These are phyloP conservation scores for Spinibarbus caldwelli DNA, from an alignment of 2,797 vertebrate genomes.

Conservation along the genomic window DNA sequence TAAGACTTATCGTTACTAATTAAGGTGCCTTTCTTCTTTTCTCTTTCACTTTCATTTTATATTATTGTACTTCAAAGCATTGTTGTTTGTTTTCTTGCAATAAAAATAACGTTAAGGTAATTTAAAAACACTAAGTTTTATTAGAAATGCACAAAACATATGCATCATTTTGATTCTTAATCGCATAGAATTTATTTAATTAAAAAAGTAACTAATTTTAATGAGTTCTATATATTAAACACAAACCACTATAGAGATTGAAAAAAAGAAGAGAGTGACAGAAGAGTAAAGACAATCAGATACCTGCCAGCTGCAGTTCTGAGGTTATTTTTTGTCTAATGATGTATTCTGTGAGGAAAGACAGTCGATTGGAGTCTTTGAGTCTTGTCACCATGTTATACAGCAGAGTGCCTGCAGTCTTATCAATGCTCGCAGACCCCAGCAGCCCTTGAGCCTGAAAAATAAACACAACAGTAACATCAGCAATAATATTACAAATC, in stretches of 20 bases:
- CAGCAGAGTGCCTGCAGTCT: conserved; percentile 84
- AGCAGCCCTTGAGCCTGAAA: conserved; percentile 76
- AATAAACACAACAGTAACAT: background rate
- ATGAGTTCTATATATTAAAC: background rate
- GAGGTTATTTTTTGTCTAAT: conserved; percentile 83
- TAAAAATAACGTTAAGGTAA: background rate
- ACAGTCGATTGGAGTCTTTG: conserved; percentile 81
- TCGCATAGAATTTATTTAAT: background rate
- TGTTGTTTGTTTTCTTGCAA: background rate
- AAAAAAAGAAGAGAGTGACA: too few relatives aligned
- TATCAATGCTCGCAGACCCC: conserved; percentile 80
- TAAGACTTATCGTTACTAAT: background rate
- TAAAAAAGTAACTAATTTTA: background rate
- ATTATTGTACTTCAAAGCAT: background rate
- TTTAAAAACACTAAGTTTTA: background rate
- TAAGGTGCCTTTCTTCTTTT: background rate
- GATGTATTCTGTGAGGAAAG: conserved; percentile 84
- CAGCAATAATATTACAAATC: background rate
- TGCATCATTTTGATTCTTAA: background rate
- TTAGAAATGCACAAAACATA: background rate
- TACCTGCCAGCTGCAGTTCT: conserved; percentile 90
- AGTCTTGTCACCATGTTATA: conserved; percentile 90
- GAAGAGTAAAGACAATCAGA: background rate
- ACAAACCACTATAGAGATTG: background rate
- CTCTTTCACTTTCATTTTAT: background rate